Evolutionary conservation across 1,140 invertebrate genomes (phyloP).

Genomic region (Drosophila rufa): DNA sequence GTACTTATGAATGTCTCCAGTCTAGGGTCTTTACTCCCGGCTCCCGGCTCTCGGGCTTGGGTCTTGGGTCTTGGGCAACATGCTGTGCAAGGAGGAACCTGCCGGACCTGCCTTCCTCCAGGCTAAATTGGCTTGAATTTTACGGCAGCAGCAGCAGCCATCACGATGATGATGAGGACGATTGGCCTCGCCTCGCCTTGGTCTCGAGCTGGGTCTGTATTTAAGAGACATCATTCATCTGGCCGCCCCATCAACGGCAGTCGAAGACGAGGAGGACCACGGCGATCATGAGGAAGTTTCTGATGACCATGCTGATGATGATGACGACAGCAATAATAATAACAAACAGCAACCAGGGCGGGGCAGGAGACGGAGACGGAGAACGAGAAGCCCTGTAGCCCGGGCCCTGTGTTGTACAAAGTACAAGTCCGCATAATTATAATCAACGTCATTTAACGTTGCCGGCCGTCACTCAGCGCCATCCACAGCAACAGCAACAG

Average conservation of each 20-base stretch:
- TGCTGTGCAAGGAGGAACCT: conserved; percentile 74
- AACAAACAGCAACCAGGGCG: conserved; percentile 61
- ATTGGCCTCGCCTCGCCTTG: conserved; percentile 60
- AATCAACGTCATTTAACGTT: conserved; percentile 84
- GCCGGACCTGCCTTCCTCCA: conserved; percentile 61
- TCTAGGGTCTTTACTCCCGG: background rate
- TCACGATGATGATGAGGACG: conserved; percentile 60
- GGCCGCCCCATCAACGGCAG: conserved; percentile 77
- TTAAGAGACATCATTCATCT: conserved; percentile 83
- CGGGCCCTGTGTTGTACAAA: conserved; percentile 57
- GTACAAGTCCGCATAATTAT: conserved; percentile 84
- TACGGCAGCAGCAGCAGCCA: conserved; percentile 64
- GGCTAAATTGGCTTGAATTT: conserved; percentile 81
- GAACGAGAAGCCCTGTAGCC: conserved; percentile 53
- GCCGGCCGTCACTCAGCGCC: conserved; percentile 81
- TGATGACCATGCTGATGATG: conserved; percentile 52
- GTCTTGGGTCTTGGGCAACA: conserved; percentile 54
- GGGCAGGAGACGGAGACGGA: conserved; percentile 3
- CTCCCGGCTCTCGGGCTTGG: conserved; percentile 31
- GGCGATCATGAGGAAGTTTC: conserved; percentile 22
- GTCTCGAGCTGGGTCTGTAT: conserved; percentile 65
- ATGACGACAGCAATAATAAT: conserved; percentile 75
- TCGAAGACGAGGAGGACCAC: conserved; percentile 47
- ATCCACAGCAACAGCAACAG: conserved; percentile 51
- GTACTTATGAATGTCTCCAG: conserved; percentile 60